Evolutionary conservation across 2,888 invertebrate species (phyloP).

Genomic region (Eilema griseolum): DNA sequence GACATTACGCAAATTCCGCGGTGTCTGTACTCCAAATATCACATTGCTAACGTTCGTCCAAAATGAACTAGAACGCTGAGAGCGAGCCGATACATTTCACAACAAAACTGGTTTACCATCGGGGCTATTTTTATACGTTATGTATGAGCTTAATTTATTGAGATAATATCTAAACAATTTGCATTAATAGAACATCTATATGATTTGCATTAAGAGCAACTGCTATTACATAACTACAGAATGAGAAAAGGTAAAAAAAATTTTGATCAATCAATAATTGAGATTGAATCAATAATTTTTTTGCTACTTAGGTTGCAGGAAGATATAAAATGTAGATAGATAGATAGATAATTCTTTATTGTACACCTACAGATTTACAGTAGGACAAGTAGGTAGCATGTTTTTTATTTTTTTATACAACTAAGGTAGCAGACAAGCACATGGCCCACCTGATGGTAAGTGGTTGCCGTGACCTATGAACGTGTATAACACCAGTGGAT

Average conservation of each 20-base stretch:
- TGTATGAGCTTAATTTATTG: neutral
- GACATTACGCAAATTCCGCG: neutral
- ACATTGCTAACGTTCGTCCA: neutral
- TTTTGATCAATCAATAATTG: neutral
- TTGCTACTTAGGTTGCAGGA: too few species aligned
- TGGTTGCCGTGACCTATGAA: too few species aligned
- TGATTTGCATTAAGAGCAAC: neutral
- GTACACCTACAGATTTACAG: too few species aligned
- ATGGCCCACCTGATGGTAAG: too few species aligned
- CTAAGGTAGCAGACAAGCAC: too few species aligned
- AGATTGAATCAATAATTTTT: neutral
- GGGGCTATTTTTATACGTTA: constrained; percentile 2
- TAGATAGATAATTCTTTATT: too few species aligned
- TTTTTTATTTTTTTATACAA: too few species aligned
- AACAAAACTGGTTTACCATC: neutral
- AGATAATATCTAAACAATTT: neutral
- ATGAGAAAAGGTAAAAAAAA: neutral
- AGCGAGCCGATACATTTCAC: neutral
- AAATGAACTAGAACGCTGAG: neutral
- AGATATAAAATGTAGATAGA: too few species aligned
- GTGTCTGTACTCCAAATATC: neutral
- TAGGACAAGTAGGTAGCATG: too few species aligned
- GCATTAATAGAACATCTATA: neutral
- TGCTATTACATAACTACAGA: neutral
- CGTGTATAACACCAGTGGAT: too few species aligned